Base-by-base conservation (phyloP, 1,140 invertebrate species). In the Orchestia grillus region DNA sequence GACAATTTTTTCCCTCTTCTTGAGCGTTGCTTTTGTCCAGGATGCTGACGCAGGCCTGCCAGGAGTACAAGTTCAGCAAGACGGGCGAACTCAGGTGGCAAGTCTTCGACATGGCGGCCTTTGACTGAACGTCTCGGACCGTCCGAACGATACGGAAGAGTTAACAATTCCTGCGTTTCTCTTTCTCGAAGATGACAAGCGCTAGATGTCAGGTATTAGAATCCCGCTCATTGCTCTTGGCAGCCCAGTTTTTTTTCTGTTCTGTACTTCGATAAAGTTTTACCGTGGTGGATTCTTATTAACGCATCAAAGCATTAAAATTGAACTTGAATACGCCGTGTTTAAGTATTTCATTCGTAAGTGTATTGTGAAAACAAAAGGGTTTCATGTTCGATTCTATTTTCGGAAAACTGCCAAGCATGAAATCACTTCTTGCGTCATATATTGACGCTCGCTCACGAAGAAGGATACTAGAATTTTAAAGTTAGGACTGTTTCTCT, bases 11-110 rank as follows among this genome's bases (percentile, higher is more conserved):
- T n/a, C n/a, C 19, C 19, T 6, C 19, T 53, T 53, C 47, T 8
- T 53, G 47, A 53, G 6, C 1, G 28, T 77, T 1, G 11, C 28
- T 36, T 77, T 36, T 77, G 62, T 77, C 36, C 96, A 96, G 96
- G 0, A 95, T 97, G 77, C 94, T 96, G 90, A 96, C 96, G 11
- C 96, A 97, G 87, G 96, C 96, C 11, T 97, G 96, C 47, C 96
- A 97, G 87, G 96, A 97, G 47, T 97, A 97, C 94, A 95, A 96
- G 57, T 97, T 96, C 53, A 95, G 96, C 36, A 95, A 91, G n/a
- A 87, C 94, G 0, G 96, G 96, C 42, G 96, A 97, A 42, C 96
- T 96, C 16, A 77, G 95, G 42, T 97, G 96, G 96, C 96, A 97
- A 87, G 96, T 96, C 53, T 96, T 96, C 43, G 96, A 97, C 62